These are phyloP conservation scores for Sicus ferrugineus DNA, from an alignment of 2,888 invertebrate species.

Conservation along the genomic window DNA sequence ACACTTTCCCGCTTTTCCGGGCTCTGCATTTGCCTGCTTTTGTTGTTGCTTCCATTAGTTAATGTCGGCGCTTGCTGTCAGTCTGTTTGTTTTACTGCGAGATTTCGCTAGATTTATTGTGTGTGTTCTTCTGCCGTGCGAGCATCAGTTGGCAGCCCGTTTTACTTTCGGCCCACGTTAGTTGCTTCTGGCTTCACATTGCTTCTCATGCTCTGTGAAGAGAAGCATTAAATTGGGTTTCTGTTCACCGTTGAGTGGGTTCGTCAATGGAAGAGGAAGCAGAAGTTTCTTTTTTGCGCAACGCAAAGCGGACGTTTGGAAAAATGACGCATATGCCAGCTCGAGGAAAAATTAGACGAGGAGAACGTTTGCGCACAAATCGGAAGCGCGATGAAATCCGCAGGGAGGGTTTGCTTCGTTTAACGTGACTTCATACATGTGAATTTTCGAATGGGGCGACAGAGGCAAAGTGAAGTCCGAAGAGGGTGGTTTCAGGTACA, in stretches of 20 bases:
- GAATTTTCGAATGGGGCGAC: too few species aligned
- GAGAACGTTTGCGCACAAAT: too few species aligned
- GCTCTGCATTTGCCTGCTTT: conserved; percentile 6
- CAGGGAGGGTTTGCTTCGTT: neutral
- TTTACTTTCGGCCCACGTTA: conserved; percentile 2
- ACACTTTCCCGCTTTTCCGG: conserved; percentile 25
- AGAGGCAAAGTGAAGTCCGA: too few species aligned
- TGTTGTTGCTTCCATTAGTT: conserved; percentile 41
- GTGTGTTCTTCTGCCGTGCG: conserved; percentile 34
- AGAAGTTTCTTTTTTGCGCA: too few species aligned
- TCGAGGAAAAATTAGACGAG: too few species aligned
- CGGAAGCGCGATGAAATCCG: neutral
- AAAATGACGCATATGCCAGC: too few species aligned
- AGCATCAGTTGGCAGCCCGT: conserved; percentile 22
- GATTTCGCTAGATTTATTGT: conserved; percentile 39
- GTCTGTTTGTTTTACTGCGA: conserved; percentile 42
- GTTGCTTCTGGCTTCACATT: neutral
- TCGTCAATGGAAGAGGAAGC: neutral
- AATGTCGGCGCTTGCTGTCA: conserved; percentile 44
- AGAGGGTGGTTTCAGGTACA: too few species aligned
- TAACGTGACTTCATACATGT: too few species aligned
- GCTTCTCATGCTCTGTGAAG: neutral
- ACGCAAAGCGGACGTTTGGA: too few species aligned
- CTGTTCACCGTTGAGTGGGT: conserved; percentile 2
- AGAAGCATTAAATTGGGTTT: neutral